Percentiles rank a stretch among this genome's conserved stretches.
phyloP scores from a whole-genome alignment of 2,113 vertebrate genomes.

The Dipodomys spectabilis region DNA sequence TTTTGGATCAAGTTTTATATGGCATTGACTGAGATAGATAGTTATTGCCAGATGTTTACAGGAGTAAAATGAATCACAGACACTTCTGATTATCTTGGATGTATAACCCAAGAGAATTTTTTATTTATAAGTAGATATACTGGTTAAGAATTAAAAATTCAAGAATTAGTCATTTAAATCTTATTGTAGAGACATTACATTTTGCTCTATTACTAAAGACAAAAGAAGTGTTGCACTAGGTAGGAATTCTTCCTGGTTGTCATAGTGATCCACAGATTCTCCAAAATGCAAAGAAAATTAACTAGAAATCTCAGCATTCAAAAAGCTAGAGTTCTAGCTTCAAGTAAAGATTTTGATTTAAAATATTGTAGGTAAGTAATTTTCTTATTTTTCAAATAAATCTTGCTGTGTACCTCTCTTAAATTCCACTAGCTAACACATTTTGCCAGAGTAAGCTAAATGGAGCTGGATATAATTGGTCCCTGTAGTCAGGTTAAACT shows the following conservation, averaged over 20 bases:
- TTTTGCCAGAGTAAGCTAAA: background rate
- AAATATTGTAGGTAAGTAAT: background rate
- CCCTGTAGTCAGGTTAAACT: background rate
- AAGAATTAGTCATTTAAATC: background rate
- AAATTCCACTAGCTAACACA: background rate
- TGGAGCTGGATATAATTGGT: background rate
- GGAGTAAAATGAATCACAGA: background rate
- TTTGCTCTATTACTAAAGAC: background rate
- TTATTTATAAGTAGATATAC: background rate
- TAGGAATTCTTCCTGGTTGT: background rate
- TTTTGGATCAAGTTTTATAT: background rate
- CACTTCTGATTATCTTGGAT: background rate
- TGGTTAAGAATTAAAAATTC: too few species aligned
- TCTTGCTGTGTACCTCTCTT: background rate
- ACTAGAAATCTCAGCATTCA: background rate
- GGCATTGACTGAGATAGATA: background rate
- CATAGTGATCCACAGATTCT: background rate
- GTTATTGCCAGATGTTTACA: background rate
- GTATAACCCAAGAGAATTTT: background rate
- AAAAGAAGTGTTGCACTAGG: background rate
- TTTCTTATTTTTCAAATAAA: background rate
- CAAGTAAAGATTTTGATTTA: background rate
- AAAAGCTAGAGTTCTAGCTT: conserved; percentile 2
- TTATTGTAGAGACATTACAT: background rate
- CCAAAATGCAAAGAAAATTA: background rate